A percentile compares a stretch with the other conserved stretches of the same genome.
phyloP scores from a whole-genome alignment of 1,140 invertebrate species.

The Rhagoletis pomonella region DNA sequence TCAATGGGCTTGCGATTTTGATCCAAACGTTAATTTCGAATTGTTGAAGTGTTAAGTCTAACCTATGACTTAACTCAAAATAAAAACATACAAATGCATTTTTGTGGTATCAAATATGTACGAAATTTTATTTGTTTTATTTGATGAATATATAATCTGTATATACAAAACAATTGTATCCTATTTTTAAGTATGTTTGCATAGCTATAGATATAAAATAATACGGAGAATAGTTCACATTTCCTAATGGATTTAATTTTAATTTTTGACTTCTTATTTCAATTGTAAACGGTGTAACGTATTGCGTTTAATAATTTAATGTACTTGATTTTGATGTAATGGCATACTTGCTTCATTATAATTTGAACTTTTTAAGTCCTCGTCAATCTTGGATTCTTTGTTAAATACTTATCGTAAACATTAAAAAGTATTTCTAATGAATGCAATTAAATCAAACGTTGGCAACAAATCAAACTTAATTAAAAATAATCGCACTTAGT shows the following conservation, averaged over 20 bases:
- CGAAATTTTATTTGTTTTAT: slow-evolving; percentile 39
- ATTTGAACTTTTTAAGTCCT: neutral
- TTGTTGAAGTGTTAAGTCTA: too few species aligned
- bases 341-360: neutral
- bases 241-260: too few species aligned
- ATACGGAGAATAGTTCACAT: neutral
- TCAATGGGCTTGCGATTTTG: too few species aligned
- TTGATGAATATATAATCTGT: slow-evolving; percentile 23
- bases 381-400: neutral
- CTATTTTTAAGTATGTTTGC: slow-evolving; percentile 31
- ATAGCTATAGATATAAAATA: neutral
- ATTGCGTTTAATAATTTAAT: neutral
- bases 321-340: neutral
- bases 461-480: slow-evolving; percentile 12
- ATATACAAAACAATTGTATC: slow-evolving; percentile 33
- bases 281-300: neutral
- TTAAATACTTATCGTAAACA: slow-evolving; percentile 33
- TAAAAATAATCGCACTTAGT: neutral
- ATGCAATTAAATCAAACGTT: slow-evolving; percentile 20
- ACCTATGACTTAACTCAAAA: too few species aligned
- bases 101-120: slow-evolving; percentile 31
- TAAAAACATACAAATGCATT: too few species aligned
- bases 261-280: neutral
- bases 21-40: too few species aligned
- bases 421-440: slow-evolving; percentile 12